phyloP scores from a whole-genome alignment of 2,113 vertebrate genomes.

The Dermatemys mawii region DNA sequence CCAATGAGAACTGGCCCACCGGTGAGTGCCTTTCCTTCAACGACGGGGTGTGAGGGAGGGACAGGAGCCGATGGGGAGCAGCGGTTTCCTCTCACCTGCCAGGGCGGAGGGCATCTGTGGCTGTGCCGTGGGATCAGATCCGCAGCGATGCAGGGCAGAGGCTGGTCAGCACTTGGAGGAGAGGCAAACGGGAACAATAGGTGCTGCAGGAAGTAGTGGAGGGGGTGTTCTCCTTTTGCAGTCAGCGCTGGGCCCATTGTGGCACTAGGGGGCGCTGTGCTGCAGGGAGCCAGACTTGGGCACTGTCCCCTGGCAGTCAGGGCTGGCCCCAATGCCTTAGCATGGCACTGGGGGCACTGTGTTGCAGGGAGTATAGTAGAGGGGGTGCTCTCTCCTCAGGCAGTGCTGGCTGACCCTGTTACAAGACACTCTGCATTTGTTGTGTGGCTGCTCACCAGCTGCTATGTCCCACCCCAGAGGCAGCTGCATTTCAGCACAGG shows the following conservation, averaged over 20 bases:
- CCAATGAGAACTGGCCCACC: conserved; percentile 71
- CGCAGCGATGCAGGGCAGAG: not conserved
- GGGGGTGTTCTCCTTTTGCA: not conserved
- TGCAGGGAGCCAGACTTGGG: too few relatives aligned
- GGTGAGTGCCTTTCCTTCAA: conserved; percentile 41
- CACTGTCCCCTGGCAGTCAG: not conserved
- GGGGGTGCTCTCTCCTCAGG: not conserved
- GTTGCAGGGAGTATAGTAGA: not conserved
- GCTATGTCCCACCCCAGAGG: not conserved
- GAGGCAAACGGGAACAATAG: not conserved
- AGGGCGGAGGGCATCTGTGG: too few relatives aligned
- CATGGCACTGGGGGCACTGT: not conserved
- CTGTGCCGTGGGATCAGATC: not conserved
- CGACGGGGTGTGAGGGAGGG: too few relatives aligned
- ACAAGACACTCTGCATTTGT: not conserved
- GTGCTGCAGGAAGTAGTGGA: too few relatives aligned
- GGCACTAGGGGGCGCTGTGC: too few relatives aligned
- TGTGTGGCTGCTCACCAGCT: not conserved
- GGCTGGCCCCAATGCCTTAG: too few relatives aligned
- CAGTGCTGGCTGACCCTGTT: not conserved
- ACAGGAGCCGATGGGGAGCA: not conserved
- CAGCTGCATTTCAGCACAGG: not conserved
- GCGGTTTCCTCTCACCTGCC: fast-evolving
- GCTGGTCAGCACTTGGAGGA: not conserved
- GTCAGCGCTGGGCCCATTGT: not conserved